Evolutionary conservation across 2,113 vertebrate genomes (phyloP).

Genomic region (Python bivittatus): DNA sequence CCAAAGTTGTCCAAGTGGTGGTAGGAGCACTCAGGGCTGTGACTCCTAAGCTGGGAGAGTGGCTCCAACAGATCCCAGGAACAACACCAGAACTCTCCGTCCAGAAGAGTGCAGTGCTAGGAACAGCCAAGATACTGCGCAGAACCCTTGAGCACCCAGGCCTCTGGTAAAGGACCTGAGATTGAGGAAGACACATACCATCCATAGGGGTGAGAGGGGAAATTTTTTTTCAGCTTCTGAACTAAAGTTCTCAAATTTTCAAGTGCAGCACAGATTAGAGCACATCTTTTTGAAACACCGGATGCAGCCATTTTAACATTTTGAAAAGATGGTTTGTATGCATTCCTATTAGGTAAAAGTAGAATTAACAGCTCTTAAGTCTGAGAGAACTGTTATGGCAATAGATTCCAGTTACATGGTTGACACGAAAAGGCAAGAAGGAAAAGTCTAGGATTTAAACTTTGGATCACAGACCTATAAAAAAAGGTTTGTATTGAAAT

Average conservation of each 20-base stretch:
- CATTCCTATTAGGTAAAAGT: background rate
- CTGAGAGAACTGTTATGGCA: background rate
- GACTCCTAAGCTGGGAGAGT: too few relatives aligned
- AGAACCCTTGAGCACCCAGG: too few relatives aligned
- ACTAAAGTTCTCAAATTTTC: background rate
- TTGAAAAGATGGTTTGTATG: background rate
- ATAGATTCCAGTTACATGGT: background rate
- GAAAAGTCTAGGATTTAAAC: background rate
- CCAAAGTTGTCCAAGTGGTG: too few relatives aligned
- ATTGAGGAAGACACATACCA: too few relatives aligned
- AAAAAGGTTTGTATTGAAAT: background rate
- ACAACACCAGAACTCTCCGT: too few relatives aligned
- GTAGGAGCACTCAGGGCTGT: too few relatives aligned
- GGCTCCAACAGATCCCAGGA: too few relatives aligned
- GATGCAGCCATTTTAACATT: background rate
- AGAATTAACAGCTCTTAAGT: background rate
- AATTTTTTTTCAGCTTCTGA: too few relatives aligned
- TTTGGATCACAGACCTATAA: background rate
- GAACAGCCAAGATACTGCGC: too few relatives aligned
- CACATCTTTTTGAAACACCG: background rate
- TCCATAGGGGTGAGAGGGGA: too few relatives aligned
- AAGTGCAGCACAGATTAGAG: background rate
- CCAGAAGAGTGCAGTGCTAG: too few relatives aligned
- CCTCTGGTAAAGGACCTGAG: too few relatives aligned
- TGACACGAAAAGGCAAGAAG: background rate